Evolutionary conservation across 2,888 invertebrate species (phyloP).

Genomic region (Argyresthia albistria): DNA sequence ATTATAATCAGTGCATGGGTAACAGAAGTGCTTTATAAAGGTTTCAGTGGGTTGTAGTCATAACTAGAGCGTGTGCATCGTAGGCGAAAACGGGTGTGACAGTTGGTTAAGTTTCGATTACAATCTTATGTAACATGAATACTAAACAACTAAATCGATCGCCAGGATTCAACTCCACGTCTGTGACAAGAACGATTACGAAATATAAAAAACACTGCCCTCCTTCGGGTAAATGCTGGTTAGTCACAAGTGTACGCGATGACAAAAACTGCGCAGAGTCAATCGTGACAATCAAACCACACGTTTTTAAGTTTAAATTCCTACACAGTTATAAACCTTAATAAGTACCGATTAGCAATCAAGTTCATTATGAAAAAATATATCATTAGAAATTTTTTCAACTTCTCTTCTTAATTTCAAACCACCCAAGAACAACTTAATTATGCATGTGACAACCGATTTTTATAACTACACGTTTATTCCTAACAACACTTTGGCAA

Average conservation of each 20-base stretch:
- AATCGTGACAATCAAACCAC: constrained; percentile 51
- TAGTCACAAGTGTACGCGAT: neutral
- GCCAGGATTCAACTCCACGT: constrained; percentile 36
- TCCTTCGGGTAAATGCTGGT: neutral
- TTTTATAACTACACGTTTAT: constrained; percentile 64
- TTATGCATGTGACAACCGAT: constrained; percentile 70
- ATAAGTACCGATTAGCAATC: constrained; percentile 62
- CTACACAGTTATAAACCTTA: constrained; percentile 71
- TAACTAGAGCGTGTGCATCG: constrained; percentile 37
- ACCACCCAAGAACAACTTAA: constrained; percentile 69
- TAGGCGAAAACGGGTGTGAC: constrained; percentile 49
- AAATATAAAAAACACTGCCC: neutral
- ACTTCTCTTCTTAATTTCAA: constrained; percentile 64
- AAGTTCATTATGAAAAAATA: constrained; percentile 70
- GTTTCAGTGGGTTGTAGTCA: constrained; percentile 30
- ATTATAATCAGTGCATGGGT: constrained; percentile 14
- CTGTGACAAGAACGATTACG: constrained; percentile 4
- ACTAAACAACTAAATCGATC: constrained; percentile 65
- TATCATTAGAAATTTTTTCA: constrained; percentile 71
- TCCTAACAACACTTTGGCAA: constrained; percentile 73
- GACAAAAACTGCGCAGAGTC: constrained; percentile 5
- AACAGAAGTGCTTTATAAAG: constrained; percentile 16
- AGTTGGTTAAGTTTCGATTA: constrained; percentile 40
- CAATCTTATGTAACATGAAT: constrained; percentile 68
- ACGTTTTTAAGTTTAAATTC: constrained; percentile 58